These are phyloP conservation scores for Ophiothrix spiculata DNA, from an alignment of 35 echinoderm and acorn worm genomes.

Conservation along the genomic window DNA sequence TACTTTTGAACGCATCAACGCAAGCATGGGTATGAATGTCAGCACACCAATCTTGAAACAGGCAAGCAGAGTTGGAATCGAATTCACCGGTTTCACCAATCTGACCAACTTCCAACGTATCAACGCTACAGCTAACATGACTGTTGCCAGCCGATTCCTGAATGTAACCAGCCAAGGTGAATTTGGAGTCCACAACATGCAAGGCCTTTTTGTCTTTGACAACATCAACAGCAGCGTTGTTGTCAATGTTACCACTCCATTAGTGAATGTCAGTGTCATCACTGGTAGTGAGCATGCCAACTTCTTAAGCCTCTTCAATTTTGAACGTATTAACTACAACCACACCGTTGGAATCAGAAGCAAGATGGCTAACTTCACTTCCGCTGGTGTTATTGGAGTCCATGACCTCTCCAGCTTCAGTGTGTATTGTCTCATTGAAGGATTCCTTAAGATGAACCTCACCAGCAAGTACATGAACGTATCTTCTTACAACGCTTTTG, in stretches of 20 bases:
- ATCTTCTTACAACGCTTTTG: constrained; percentile 14
- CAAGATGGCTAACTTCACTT: constrained; percentile 31
- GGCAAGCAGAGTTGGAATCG: constrained; percentile 14
- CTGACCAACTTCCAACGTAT: constrained; percentile 48
- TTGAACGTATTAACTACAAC: constrained; percentile 36
- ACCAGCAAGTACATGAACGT: constrained; percentile 26
- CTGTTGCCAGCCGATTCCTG: constrained; percentile 15
- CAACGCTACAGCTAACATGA: background rate
- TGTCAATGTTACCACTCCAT: constrained; percentile 31
- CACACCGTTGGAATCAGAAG: constrained; percentile 25
- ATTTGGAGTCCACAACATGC: constrained; percentile 42
- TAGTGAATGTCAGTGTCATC: constrained; percentile 18
- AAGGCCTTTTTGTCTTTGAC: constrained; percentile 31
- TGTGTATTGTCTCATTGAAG: constrained; percentile 41
- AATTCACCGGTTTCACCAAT: constrained; percentile 23
- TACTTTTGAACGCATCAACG: constrained; percentile 43
- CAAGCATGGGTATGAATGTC: constrained; percentile 25
- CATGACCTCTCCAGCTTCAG: constrained; percentile 23
- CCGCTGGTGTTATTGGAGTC: constrained; percentile 32
- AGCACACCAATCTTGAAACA: constrained; percentile 40
- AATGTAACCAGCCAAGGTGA: constrained; percentile 19
- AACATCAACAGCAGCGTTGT: constrained; percentile 25
- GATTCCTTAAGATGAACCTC: constrained; percentile 29
- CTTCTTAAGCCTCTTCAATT: constrained; percentile 43
- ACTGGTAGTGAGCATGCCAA: constrained; percentile 35